phyloP scores from a whole-genome alignment of 2,113 vertebrate genomes.

The Ramphastos sulfuratus region DNA sequence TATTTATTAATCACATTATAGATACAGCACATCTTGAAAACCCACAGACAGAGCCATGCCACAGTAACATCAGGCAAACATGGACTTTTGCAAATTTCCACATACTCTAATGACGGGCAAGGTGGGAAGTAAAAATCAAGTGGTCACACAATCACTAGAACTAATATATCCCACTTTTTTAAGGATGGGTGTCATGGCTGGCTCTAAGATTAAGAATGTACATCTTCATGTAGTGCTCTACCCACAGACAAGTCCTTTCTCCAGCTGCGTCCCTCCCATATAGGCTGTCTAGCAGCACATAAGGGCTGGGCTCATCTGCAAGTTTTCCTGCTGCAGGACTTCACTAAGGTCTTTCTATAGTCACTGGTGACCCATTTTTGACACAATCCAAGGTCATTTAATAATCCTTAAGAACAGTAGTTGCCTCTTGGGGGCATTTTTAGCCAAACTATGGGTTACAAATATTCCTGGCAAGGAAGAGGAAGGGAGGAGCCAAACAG shows the following conservation, averaged over 20 bases:
- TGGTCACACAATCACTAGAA: accelerated
- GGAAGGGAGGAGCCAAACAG: conserved; percentile 61
- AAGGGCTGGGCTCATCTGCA: background rate
- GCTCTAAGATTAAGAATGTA: background rate
- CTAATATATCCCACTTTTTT: background rate
- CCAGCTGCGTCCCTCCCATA: background rate
- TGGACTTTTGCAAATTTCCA: background rate
- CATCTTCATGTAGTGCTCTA: background rate
- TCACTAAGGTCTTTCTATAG: background rate
- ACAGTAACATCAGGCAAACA: background rate
- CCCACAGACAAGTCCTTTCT: background rate
- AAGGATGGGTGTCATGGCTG: background rate
- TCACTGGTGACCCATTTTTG: background rate
- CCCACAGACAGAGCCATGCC: background rate
- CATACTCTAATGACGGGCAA: accelerated
- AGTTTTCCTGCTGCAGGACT: background rate
- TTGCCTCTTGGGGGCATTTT: background rate
- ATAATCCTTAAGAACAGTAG: background rate
- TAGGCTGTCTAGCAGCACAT: background rate
- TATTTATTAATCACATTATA: background rate
- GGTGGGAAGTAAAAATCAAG: background rate
- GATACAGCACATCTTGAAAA: background rate
- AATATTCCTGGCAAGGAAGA: conserved; percentile 30
- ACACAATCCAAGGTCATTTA: background rate
- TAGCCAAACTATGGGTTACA: conserved; percentile 24